phyloP scores from a whole-genome alignment of 1,140 invertebrate species.

The Aphaenogaster rudis region DNA sequence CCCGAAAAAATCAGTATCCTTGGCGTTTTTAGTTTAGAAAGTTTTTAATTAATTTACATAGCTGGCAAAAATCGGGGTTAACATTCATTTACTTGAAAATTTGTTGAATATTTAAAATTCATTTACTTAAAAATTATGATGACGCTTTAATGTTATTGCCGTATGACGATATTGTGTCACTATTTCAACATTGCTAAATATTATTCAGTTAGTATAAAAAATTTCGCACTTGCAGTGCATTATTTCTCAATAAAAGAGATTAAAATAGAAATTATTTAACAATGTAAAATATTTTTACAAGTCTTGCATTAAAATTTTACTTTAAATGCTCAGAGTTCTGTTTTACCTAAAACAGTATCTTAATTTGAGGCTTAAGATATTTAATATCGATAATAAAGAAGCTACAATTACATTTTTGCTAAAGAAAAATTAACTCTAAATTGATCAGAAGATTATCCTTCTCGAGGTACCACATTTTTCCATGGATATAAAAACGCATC shows the following conservation, averaged over 20 bases:
- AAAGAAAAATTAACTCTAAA: constrained; percentile 15
- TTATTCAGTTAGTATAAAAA: background rate
- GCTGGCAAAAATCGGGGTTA: background rate
- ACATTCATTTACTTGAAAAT: background rate
- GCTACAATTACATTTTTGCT: constrained; percentile 14
- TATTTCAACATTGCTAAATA: constrained; percentile 7
- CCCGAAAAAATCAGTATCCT: background rate
- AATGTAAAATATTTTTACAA: background rate
- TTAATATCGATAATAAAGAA: constrained; percentile 12
- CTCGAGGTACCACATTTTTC: background rate
- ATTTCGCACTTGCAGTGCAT: background rate
- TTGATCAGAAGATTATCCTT: constrained; percentile 4
- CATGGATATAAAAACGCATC: constrained; percentile 21
- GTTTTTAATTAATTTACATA: background rate
- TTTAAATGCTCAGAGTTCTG: no score
- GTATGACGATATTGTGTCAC: background rate
- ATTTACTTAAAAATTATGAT: background rate
- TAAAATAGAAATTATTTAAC: background rate
- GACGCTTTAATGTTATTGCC: background rate
- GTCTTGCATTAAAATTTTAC: background rate
- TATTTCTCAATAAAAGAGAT: background rate
- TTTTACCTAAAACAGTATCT: background rate
- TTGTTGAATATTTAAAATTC: background rate
- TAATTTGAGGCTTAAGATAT: background rate
- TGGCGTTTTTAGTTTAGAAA: background rate